Base-by-base conservation (phyloP, 2,113 vertebrate genomes). In the Hippopotamus amphibius region DNA sequence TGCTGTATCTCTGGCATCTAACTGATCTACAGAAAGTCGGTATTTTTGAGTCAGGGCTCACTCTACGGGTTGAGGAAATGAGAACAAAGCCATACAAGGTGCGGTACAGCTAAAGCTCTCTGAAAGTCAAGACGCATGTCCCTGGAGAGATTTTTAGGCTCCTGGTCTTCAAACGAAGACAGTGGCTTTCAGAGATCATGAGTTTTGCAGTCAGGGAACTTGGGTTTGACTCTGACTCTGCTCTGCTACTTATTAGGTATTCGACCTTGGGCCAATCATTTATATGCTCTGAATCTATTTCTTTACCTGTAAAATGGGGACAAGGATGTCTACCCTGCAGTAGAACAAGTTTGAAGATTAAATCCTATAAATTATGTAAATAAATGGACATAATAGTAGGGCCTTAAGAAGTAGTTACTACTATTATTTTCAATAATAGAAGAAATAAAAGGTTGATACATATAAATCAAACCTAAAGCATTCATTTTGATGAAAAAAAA, bases 341-440 rank as follows among this genome's bases (percentile, higher is more conserved):
- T 1, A 94, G n/a, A 69, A 26, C 83, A 71, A 80, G 16, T 91
- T 15, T 59, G 69, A 97, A 37, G 88, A 79, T 28, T 84, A 79
- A 92, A 92, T 63, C 53, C 71, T 71, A 84, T 19, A 50, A 72
- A 59, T 91, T 74, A 92, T 19, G 26, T 55, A 76, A 96, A 92
- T 79, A 63, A 77, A 88, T 0, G 33, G 79, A 72, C 19, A 30
- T 19, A 71, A n/a, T 0, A 43, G 28, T 16, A 46, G 65, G 17
- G 57, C 33, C 33, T 85, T 37, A 66, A 50, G 30, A 65, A 77
- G 33, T 6, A 68, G 41, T 81, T 50, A 48, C 28, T 14, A 19
- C 41, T 69, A 71, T 21, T 77, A n/a, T 8, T 92, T 33, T 63
- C 61, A 57, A 21, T 63, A 88, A 79, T 50, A 65, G 83, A 76